Percentiles rank a stretch among this genome's conserved stretches.
Conservation (phyloP, 2,797 vertebrate species). For the Bucorvus abyssinicus region DNA sequence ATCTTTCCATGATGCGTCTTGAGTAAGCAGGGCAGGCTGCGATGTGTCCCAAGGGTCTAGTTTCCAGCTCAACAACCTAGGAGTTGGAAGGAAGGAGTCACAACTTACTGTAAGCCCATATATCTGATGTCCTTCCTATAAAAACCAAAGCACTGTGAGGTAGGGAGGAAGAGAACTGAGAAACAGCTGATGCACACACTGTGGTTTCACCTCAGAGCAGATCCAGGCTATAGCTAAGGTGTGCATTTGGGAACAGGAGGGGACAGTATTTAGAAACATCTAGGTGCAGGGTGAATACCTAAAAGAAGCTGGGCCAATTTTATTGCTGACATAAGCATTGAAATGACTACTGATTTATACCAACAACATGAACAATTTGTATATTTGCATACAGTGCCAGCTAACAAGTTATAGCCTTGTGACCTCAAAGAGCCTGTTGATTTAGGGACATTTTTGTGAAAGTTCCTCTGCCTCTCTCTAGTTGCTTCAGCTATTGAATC, state of each 20-base stretch:
- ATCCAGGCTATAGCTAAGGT: neutral
- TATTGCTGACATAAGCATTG: neutral
- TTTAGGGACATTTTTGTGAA: neutral
- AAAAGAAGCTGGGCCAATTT: neutral
- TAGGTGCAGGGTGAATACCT: neutral
- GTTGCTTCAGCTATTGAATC: neutral
- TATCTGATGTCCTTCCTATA: neutral
- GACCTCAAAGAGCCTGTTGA: neutral
- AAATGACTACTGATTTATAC: neutral
- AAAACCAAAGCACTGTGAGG: neutral
- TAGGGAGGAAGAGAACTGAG: neutral
- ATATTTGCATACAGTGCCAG: neutral
- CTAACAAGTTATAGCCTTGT: neutral
- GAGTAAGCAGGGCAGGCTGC: neutral
- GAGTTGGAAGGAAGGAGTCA: neutral
- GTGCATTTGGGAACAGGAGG: neutral
- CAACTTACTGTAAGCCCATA: neutral
- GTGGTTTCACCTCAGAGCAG: neutral
- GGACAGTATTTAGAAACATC: neutral
- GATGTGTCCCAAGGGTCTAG: neutral
- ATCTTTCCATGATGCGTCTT: accelerated
- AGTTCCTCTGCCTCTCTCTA: neutral
- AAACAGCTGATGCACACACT: neutral
- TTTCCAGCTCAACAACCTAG: neutral
- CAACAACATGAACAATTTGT: accelerated